phyloP scores from a whole-genome alignment of 2,797 vertebrate genomes.

The Forpus xanthops region DNA sequence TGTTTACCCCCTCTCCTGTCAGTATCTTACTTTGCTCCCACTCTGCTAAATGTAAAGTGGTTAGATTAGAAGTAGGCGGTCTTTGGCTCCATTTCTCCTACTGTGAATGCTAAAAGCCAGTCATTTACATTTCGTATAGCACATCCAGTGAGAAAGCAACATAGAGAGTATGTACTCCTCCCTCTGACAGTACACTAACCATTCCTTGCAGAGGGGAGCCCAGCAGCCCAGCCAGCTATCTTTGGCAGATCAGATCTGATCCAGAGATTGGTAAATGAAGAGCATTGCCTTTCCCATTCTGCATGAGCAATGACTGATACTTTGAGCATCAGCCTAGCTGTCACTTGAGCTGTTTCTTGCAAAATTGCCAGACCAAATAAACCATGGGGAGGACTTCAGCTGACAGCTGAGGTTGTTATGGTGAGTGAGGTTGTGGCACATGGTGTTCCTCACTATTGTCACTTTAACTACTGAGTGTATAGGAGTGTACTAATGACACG shows the following conservation, averaged over 20 bases:
- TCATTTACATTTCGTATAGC: not conserved
- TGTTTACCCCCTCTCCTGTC: not conserved
- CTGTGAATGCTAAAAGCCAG: not conserved
- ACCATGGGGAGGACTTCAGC: not conserved
- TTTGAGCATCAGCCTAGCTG: not conserved
- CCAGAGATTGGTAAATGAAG: not conserved
- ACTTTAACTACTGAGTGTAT: not conserved
- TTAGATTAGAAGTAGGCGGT: not conserved
- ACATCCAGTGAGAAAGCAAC: not conserved
- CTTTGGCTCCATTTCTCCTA: not conserved
- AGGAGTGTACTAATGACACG: not conserved
- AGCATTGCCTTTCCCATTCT: not conserved
- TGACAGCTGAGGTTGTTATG: not conserved
- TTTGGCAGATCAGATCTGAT: not conserved
- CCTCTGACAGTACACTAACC: not conserved
- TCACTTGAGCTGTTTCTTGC: not conserved
- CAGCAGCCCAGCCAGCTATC: not conserved
- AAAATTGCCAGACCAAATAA: not conserved
- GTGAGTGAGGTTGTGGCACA: not conserved
- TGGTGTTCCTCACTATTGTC: not conserved
- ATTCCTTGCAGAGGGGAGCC: not conserved
- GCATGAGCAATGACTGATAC: not conserved
- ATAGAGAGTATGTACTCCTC: rapidly evolving
- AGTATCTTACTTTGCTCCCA: not conserved
- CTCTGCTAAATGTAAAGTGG: not conserved